A percentile compares a stretch with the other conserved stretches of the same genome.
These are phyloP conservation scores for Callospermophilus lateralis DNA, from an alignment of 2,113 vertebrate species.

Conservation along the genomic window DNA sequence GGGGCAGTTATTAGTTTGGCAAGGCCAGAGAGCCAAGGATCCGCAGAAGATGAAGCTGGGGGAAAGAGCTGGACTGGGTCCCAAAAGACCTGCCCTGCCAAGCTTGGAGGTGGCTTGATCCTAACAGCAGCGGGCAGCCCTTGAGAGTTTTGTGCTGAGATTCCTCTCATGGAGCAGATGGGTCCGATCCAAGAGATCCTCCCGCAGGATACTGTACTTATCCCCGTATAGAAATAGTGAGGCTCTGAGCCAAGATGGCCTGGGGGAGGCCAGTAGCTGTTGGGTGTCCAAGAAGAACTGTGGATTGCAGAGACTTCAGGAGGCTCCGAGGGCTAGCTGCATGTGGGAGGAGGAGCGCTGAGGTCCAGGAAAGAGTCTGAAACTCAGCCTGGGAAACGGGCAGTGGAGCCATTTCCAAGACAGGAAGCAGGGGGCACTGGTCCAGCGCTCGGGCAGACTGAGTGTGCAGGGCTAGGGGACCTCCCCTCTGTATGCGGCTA, in stretches of 20 bases:
- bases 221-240: not conserved
- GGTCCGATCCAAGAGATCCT: not conserved
- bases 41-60: not conserved
- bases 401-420: not conserved
- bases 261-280: not conserved
- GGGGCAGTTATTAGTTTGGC: not conserved
- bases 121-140: not conserved
- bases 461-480: not conserved
- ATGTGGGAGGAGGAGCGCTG: too few species aligned
- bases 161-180: not conserved
- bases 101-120: not conserved
- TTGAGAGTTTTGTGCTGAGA: not conserved
- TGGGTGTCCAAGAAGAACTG: not conserved
- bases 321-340: not conserved
- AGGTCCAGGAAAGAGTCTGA: accelerated
- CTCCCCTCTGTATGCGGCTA: accelerated
- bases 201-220: not conserved
- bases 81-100: not conserved
- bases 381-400: not conserved
- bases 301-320: not conserved
- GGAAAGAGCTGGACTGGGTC: not conserved
- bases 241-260: not conserved
- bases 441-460: not conserved
- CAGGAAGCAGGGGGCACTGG: not conserved
- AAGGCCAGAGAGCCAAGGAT: not conserved